Base-by-base conservation (phyloP, 2,797 vertebrate genomes). In the Sebastes hubbsi region DNA sequence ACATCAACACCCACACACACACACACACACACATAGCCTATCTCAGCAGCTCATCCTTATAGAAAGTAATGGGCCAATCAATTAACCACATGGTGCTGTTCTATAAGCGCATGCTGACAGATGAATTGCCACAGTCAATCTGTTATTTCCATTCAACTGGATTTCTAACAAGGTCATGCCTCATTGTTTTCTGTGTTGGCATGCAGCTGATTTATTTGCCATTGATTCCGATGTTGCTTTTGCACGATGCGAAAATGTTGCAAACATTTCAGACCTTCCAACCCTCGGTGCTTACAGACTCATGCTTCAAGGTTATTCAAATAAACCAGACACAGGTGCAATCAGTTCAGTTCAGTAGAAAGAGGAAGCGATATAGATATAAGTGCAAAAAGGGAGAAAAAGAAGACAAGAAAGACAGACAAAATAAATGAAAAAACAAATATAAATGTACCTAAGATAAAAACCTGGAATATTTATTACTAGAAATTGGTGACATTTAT, bases 101-200 rank as follows among this genome's bases (percentile, higher is more conserved):
- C 56, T 27, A 49, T 71, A 20, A 18, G 52, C 34, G 68, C 59
- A 61, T 2, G 16, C 61, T 52, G 56, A 55, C 59, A 52, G 24
- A 82, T 65, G 46, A 32, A 49, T 32, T 30, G 49, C 60, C 75
- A 56, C 30, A 24, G 63, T 34, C 63, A 8, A 56, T 82, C 56
- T 69, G 69, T 79, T 63, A 20, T 70, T 75, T 80, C 46, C 64
- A 49, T 58, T 78, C 24, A 71, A n/a, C 3, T 49, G 70, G 34
- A 25, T 69, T 59, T 68, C 42, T 29, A 72, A 71, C 60, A 56
- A 59, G 63, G 58, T 73, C 67, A 36, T 1, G 72, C 74, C 18
- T 25, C 10, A 7, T 25, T 69, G 55, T 79, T 68, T 75, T 64
- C 46, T 38, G n/a, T 52, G 32, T 22, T 27, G 30, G 3, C 55